A percentile compares a stretch with the other conserved stretches of the same genome.
These are phyloP conservation scores for Andrena bucephala DNA, from an alignment of 2,888 invertebrate genomes.

Conservation along the genomic window DNA sequence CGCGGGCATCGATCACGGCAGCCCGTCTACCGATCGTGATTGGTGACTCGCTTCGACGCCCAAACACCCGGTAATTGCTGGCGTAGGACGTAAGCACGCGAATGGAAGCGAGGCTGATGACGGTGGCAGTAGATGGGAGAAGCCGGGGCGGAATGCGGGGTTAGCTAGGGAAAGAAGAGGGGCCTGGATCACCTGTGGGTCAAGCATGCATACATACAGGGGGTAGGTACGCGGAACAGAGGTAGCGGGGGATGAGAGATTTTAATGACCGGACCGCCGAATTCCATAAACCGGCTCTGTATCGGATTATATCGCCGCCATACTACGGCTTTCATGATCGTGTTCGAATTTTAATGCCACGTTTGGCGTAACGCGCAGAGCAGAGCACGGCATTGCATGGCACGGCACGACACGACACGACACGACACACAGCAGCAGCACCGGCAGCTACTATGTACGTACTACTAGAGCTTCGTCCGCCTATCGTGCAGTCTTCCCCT, in stretches of 20 bases:
- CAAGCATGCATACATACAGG: neutral
- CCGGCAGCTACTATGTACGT: neutral
- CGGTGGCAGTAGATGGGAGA: neutral
- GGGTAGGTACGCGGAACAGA: neutral
- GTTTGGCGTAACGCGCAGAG: slow-evolving; percentile 57
- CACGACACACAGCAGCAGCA: neutral
- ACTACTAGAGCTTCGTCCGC: slow-evolving; percentile 11
- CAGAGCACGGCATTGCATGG: neutral
- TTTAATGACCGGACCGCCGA: slow-evolving; percentile 73
- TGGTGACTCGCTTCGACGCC: slow-evolving; percentile 54
- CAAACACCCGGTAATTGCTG: slow-evolving; percentile 57
- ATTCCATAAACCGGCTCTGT: slow-evolving; percentile 65
- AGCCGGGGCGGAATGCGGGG: slow-evolving; percentile 11
- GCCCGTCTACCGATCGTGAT: slow-evolving; percentile 56
- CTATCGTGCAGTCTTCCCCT: slow-evolving; percentile 33
- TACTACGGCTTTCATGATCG: slow-evolving; percentile 73
- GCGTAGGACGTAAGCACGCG: slow-evolving; percentile 26
- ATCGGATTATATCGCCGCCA: slow-evolving; percentile 64
- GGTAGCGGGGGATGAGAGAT: slow-evolving; percentile 39
- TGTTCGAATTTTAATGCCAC: slow-evolving; percentile 78
- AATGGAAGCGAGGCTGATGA: neutral
- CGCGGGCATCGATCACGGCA: slow-evolving; percentile 57
- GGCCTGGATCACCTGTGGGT: neutral
- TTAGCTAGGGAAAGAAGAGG: neutral
- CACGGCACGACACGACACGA: neutral